These are phyloP conservation scores for Anser brachyrhynchus DNA, from an alignment of 2,113 vertebrate genomes.

Conservation along the genomic window DNA sequence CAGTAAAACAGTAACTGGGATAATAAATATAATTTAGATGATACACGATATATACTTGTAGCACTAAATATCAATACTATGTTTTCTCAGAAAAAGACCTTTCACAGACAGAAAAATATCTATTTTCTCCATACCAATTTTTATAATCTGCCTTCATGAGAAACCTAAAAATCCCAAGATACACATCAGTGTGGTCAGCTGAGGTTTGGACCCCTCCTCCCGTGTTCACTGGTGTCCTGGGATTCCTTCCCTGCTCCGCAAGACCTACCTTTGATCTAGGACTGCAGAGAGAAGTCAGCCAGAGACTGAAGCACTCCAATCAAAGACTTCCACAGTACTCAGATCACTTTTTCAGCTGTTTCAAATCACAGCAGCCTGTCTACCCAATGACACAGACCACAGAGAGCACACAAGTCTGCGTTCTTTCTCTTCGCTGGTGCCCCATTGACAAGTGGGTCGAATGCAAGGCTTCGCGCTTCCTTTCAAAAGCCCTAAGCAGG, in stretches of 20 bases:
- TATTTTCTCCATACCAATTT: neutral
- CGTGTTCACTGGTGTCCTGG: neutral
- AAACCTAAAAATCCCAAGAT: neutral
- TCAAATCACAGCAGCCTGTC: slow-evolving; percentile 4
- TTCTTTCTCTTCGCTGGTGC: slow-evolving; percentile 24
- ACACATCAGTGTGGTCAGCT: neutral
- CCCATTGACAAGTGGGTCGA: neutral
- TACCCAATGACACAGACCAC: neutral
- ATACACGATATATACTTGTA: neutral
- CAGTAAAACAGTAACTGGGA: neutral
- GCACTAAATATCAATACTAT: neutral
- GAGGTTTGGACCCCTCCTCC: neutral
- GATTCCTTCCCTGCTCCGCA: neutral
- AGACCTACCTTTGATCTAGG: neutral
- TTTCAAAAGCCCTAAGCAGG: neutral
- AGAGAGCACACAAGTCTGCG: neutral
- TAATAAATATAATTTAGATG: neutral
- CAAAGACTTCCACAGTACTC: neutral
- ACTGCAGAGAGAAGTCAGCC: neutral
- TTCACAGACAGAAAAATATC: neutral
- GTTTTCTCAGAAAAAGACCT: neutral
- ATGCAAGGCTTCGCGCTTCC: neutral
- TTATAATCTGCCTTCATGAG: neutral
- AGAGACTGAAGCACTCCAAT: neutral
- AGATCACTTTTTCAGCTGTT: slow-evolving; percentile 17